phyloP scores from a whole-genome alignment of 2,888 invertebrate species.

The Scaptomyza cyrtandrae region DNA sequence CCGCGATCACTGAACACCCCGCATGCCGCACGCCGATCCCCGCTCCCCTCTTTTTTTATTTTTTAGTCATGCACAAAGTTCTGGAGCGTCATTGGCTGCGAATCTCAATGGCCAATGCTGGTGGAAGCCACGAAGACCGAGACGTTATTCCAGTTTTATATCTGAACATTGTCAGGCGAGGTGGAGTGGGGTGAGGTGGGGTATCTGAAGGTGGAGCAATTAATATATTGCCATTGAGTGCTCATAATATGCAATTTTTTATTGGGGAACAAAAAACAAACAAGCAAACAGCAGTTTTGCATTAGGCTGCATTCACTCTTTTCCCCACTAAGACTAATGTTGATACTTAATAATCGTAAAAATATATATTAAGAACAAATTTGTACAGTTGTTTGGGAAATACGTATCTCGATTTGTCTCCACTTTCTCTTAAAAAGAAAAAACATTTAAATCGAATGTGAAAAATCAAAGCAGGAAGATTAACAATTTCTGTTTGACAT shows the following conservation, averaged over 20 bases:
- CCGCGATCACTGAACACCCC: slow-evolving; percentile 8
- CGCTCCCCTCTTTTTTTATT: no score
- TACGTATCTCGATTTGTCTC: no score
- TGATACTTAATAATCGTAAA: not conserved
- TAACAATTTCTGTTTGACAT: no score
- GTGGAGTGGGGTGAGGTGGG: not conserved
- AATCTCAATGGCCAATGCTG: slow-evolving; percentile 19
- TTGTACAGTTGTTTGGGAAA: no score
- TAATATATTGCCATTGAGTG: slow-evolving; percentile 75
- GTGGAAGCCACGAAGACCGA: slow-evolving; percentile 35
- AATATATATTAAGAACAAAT: not conserved
- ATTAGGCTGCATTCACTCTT: not conserved
- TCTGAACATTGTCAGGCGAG: slow-evolving; percentile 50
- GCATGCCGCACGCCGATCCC: slow-evolving; percentile 10
- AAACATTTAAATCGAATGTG: not conserved
- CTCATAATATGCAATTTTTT: slow-evolving; percentile 74
- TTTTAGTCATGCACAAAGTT: slow-evolving; percentile 27
- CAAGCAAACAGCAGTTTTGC: slow-evolving; percentile 23
- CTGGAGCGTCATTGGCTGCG: slow-evolving; percentile 48
- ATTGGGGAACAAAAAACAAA: slow-evolving; percentile 44
- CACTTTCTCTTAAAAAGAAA: no score
- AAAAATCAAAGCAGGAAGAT: no score
- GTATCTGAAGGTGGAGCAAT: slow-evolving; percentile 47
- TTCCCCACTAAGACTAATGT: not conserved
- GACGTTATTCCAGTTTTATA: slow-evolving; percentile 80